Evolutionary conservation across 2,888 invertebrate genomes (phyloP).

Genomic region (Latrodectus hesperus): DNA sequence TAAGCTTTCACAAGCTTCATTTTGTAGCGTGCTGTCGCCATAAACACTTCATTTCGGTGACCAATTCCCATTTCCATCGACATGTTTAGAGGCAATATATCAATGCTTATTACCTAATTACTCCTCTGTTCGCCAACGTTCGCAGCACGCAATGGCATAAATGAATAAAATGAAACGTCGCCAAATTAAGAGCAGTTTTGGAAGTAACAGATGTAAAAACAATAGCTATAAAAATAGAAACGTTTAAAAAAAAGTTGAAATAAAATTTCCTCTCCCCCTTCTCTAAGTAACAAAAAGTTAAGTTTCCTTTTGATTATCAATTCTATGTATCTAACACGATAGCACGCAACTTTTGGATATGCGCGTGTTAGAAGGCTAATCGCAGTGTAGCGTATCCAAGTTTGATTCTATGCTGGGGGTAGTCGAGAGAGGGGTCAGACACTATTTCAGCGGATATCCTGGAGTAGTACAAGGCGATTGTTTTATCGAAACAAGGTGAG

Average conservation of each 20-base stretch:
- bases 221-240: conserved; percentile 10
- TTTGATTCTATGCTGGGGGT: conserved; percentile 12
- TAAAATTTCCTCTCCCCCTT: conserved; percentile 30
- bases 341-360: conserved; percentile 51
- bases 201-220: background rate
- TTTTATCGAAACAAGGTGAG: conserved; percentile 28
- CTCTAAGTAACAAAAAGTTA: conserved; percentile 21
- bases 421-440: background rate
- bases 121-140: conserved; percentile 11
- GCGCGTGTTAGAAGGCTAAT: conserved; percentile 29
- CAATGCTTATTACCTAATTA: conserved; percentile 47
- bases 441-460: conserved; percentile 60
- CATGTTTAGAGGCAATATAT: conserved; percentile 27
- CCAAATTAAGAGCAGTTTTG: too few relatives aligned
- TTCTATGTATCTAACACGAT: conserved; percentile 41
- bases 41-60: conserved; percentile 34
- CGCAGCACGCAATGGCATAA: conserved; percentile 27
- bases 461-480: conserved; percentile 33
- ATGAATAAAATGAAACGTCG: conserved; percentile 21
- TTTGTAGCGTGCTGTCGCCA: background rate
- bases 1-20: background rate
- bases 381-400: conserved; percentile 58
- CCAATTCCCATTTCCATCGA: conserved; percentile 12
- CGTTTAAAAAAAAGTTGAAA: conserved; percentile 18
- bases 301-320: conserved; percentile 43